Evolutionary conservation across 1,140 invertebrate species (phyloP).

Genomic region (Lasioglossum albipes): DNA sequence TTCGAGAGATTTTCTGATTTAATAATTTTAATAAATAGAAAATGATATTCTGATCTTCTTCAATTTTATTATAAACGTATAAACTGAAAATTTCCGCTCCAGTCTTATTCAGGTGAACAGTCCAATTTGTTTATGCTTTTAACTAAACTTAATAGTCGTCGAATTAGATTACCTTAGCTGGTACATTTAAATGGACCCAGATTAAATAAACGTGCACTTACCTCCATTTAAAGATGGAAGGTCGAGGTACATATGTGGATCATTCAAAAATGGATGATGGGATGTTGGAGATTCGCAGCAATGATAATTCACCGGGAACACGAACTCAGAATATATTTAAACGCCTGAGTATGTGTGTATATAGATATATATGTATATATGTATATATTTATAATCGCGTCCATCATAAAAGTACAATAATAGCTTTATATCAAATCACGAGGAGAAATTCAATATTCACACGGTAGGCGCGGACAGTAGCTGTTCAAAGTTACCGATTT

Average conservation of each 20-base stretch:
- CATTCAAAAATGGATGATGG: neutral
- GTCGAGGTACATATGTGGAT: too few relatives aligned
- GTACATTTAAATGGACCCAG: too few relatives aligned
- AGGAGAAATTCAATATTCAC: constrained; percentile 77
- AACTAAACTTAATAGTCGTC: too few relatives aligned
- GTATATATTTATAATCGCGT: constrained; percentile 77
- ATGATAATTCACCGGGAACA: constrained; percentile 29
- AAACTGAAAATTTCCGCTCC: too few relatives aligned
- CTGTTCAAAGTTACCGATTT: constrained; percentile 67
- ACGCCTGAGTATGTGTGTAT: constrained; percentile 36
- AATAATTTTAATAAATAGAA: too few relatives aligned
- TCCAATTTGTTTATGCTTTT: too few relatives aligned
- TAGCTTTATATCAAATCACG: constrained; percentile 79
- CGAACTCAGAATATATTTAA: constrained; percentile 47
- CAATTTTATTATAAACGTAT: too few relatives aligned
- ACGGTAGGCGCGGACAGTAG: constrained; percentile 70
- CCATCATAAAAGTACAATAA: constrained; percentile 80
- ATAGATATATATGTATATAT: constrained; percentile 62
- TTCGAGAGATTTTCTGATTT: too few relatives aligned
- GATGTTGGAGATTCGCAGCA: constrained; percentile 7
- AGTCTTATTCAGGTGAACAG: too few relatives aligned
- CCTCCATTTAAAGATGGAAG: constrained; percentile 12
- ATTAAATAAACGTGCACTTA: constrained; percentile 41
- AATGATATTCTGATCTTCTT: too few relatives aligned
- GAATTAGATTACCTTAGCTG: too few relatives aligned